These are phyloP conservation scores for Podotricha telesiphe DNA, from an alignment of 2,888 invertebrate genomes.

Conservation along the genomic window DNA sequence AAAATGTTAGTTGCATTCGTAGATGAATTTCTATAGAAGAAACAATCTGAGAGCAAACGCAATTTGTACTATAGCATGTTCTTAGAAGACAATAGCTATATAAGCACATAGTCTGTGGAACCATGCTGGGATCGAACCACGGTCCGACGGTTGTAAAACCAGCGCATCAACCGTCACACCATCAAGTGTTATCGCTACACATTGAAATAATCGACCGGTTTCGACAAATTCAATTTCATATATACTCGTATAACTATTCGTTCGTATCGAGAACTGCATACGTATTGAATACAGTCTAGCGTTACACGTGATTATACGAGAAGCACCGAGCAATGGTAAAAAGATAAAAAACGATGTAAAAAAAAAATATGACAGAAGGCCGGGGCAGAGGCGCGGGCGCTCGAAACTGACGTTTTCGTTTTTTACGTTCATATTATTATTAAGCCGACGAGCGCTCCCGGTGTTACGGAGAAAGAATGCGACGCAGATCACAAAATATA, in stretches of 20 bases:
- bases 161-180: constrained; percentile 43
- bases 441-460: constrained; percentile 79
- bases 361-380: constrained; percentile 59
- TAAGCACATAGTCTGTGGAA: constrained; percentile 71
- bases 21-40: constrained; percentile 53
- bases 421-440: constrained; percentile 80
- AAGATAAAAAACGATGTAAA: constrained; percentile 42
- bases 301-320: constrained; percentile 76
- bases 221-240: constrained; percentile 34
- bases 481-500: constrained; percentile 61
- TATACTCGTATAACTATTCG: constrained; percentile 46
- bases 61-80: constrained; percentile 69
- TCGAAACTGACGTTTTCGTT: constrained; percentile 77
- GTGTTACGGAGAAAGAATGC: constrained; percentile 82
- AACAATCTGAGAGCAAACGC: constrained; percentile 50
- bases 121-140: constrained; percentile 69
- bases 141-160: constrained; percentile 38
- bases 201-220: constrained; percentile 46
- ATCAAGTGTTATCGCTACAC: constrained; percentile 20
- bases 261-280: constrained; percentile 65
- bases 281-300: constrained; percentile 65
- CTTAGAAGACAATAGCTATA: constrained; percentile 72
- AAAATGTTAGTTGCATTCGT: constrained; percentile 45
- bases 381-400: constrained; percentile 64
- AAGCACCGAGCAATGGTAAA: constrained; percentile 48